phyloP scores from a whole-genome alignment of 2,888 invertebrate genomes.

The Mechanitis messenoides region DNA sequence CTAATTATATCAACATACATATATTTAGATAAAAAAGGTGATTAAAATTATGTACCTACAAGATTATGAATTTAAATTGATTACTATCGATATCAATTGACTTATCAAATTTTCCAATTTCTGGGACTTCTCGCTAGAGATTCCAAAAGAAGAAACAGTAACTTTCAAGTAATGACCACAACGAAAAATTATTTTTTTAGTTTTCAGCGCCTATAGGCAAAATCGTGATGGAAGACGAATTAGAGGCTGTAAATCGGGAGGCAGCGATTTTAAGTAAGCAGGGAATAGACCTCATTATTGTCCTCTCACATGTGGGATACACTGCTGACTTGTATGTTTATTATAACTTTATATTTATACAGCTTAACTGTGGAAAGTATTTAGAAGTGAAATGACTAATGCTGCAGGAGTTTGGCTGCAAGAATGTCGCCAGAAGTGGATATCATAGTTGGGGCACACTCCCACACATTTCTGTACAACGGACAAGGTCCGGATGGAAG shows the following conservation, averaged over 20 bases:
- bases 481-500: constrained; percentile 75
- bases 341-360: not conserved
- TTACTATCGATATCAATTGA: too few species aligned
- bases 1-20: too few species aligned
- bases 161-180: too few species aligned
- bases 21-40: too few species aligned
- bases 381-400: not conserved
- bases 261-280: constrained; percentile 78
- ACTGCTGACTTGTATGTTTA: constrained; percentile 52
- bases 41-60: too few species aligned
- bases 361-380: not conserved
- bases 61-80: too few species aligned
- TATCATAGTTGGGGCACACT: constrained; percentile 90
- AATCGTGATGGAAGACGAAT: constrained; percentile 82
- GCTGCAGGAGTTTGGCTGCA: constrained; percentile 76
- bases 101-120: too few species aligned
- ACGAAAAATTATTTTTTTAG: constrained; percentile 48
- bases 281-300: constrained; percentile 86
- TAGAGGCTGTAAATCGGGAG: constrained; percentile 80
- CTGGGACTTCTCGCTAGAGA: not conserved
- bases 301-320: constrained; percentile 87
- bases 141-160: too few species aligned
- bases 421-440: constrained; percentile 82
- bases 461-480: constrained; percentile 86
- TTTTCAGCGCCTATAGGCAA: constrained; percentile 80